Base-by-base conservation (phyloP, 92 coral and sea anemone genomes). In the Zoanthus solanderi region DNA sequence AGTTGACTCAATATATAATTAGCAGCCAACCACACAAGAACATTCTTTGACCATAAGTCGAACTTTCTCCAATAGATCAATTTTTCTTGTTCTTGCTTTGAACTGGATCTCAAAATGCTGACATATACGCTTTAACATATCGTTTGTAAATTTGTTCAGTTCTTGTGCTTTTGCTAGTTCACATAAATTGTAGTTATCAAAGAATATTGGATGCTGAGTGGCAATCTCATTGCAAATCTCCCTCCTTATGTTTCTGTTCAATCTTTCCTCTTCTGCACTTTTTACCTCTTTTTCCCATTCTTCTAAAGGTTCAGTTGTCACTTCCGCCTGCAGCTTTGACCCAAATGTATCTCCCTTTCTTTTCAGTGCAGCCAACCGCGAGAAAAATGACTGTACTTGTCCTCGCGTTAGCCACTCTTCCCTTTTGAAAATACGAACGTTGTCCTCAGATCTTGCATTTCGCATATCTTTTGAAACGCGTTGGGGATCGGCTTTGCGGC, bases 341-440 rank as follows among this genome's bases (percentile, higher is more conserved):
- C 71, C 71, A 4, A 17, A 63, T 7, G 71, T 63, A 8, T 63
- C 30, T 23, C 71, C 75, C 46, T 80, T 88, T 8, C 87, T 53
- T 48, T 87, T 87, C 28, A 87, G 65, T 18, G 45, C 90, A 16
- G 85, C 28, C 3, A 78, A 83, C 71, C 90, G 53, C 7, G 84
- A 78, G 57, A 87, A 76, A 84, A 76, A 87, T 18, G 85, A 69
- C 42, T 87, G 87, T 18, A 88, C 54, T 44, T 88, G 90, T 13
- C 37, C 47, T 80, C 56, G 73, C 53, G 87, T 52, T 31, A 88
- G 80, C 90, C 90, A 79, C 66, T 57, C 90, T 12, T 79, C 87
- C 71, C 90, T 71, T n/a, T 63, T 23, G 47, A 79, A 88, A 29
- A 78, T 58, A 37, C 81, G 54, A 34, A 4, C 44, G 72, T 88